Evolutionary conservation across 2,113 vertebrate species (phyloP), one percentile per base, ranked within the genome.

Genomic region (Ivindomyrus marchei): DNA sequence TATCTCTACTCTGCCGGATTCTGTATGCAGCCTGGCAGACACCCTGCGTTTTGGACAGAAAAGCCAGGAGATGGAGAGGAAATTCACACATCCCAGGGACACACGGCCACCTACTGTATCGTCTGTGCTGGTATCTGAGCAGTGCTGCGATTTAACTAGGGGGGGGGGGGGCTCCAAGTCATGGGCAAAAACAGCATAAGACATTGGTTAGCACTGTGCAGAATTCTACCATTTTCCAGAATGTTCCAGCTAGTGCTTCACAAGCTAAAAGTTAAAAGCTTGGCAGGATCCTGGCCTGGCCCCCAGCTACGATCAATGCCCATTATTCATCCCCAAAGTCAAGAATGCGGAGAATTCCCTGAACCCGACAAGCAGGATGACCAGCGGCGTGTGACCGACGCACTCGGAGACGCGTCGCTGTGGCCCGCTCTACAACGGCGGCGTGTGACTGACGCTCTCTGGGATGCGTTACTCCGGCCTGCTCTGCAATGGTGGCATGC

Each of bases 101-200:
- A 89, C 66, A 93, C 92, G 94, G 94, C 94, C 94, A 95, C 95
- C 95, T 95, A 94, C 93, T 93, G 93, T 74, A 62, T 91, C 91
- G 90, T 94, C 85, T 93, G 90, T 93, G 93, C 92, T 93, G 95
- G 62, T 93, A 92, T 94, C 90, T 92, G 89, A 87, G 90, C 92
- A 92, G 91, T 90, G 93, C 92, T 90, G 89, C 50, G 88, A 80
- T 92, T 92, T 93, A 90, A 89, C 92, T 89, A 90, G 19, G 21
- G 84, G 92, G 91, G 84, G 92, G 91, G 90, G 88, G 92, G 90
- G 77, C 70, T 91, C 66, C 91, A 74, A 93, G 91, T 91, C 90
- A 90, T 92, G 66, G 90, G 92, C 24, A 94, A 92, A 94, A 47
- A 88, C 90, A 88, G 36, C 31, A 88, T 1, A 66, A 94, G 50